A percentile compares a stretch with the other conserved stretches of the same genome.
phyloP scores from a whole-genome alignment of 2,113 vertebrate species.

The Arenaria interpres region DNA sequence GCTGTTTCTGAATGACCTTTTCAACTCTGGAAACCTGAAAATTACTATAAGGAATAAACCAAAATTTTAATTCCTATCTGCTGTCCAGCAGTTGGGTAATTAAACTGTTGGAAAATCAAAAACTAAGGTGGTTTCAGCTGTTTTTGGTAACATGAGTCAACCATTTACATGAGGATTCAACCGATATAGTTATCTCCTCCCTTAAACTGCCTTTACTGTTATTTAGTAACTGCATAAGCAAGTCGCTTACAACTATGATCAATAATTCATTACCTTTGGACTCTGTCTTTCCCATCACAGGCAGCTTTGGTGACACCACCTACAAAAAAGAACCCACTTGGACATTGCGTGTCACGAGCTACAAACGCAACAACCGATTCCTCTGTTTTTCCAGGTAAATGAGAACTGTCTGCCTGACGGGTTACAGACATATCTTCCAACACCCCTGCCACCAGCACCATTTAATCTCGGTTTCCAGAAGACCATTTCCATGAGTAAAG shows the following conservation, averaged over 20 bases:
- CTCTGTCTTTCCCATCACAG: neutral
- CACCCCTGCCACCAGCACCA: neutral
- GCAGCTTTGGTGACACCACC: neutral
- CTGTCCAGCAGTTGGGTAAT: neutral
- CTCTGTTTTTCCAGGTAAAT: neutral
- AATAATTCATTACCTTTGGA: neutral
- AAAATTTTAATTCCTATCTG: neutral
- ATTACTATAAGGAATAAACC: neutral
- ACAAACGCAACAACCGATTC: neutral
- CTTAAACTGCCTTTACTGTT: neutral
- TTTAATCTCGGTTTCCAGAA: neutral
- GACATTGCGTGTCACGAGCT: neutral
- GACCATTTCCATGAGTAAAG: neutral
- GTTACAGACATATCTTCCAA: neutral
- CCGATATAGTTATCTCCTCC: neutral
- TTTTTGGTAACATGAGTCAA: neutral
- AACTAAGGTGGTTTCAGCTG: neutral
- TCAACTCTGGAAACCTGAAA: neutral
- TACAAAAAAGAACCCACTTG: neutral
- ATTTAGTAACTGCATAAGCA: neutral
- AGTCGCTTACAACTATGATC: neutral
- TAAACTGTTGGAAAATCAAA: neutral
- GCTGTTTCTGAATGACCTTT: neutral
- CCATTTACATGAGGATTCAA: neutral
- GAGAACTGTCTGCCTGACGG: neutral